A percentile compares a stretch with the other conserved stretches of the same genome.
These are phyloP conservation scores for Dicyrtomina minuta DNA, from an alignment of 2,888 invertebrate genomes.

Conservation along the genomic window DNA sequence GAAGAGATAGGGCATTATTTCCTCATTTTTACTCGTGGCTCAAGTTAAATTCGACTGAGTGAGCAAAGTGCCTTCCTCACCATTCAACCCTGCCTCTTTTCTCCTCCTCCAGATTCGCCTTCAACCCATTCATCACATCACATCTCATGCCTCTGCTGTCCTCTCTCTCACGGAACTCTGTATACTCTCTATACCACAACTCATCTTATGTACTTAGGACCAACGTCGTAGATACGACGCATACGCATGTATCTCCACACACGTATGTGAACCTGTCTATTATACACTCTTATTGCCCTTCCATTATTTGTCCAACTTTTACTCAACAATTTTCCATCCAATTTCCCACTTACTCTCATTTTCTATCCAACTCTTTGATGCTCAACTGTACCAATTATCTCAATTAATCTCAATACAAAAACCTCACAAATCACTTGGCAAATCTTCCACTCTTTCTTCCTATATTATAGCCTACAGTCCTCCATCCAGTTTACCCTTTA, in stretches of 20 bases:
- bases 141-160: background rate
- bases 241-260: no score
- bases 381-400: conserved; percentile 8
- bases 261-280: no score
- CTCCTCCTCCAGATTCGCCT: conserved; percentile 14
- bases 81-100: background rate
- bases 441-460: background rate
- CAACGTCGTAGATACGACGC: no score
- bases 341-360: conserved; percentile 21
- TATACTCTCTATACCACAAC: background rate
- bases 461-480: background rate
- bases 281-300: background rate
- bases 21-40: conserved; percentile 32
- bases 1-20: conserved; percentile 27
- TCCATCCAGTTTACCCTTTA: background rate
- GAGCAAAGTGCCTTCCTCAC: conserved; percentile 28
- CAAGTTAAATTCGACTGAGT: conserved; percentile 24
- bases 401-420: background rate
- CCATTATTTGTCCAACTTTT: conserved; percentile 17
- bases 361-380: conserved; percentile 1
- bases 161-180: background rate
- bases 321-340: conserved; percentile 18
- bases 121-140: conserved; percentile 2
- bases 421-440: background rate
- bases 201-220: background rate